Conservation (phyloP, 1,140 invertebrate species). For the Ceratina australensis region DNA sequence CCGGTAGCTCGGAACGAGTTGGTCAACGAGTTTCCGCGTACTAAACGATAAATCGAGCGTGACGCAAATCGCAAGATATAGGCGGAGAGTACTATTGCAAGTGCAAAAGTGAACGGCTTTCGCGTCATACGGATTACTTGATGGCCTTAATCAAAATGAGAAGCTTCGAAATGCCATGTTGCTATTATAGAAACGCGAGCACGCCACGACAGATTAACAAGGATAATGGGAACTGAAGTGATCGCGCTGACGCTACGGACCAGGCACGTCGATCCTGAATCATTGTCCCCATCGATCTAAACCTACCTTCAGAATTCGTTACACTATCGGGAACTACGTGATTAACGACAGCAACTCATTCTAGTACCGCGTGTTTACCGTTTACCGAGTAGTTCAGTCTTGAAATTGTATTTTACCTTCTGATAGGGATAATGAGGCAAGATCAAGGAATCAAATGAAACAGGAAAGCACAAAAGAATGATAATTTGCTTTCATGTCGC, state of each 20-base stretch:
- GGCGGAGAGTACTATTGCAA: no score
- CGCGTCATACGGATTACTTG: background rate
- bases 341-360: background rate
- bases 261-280: slow-evolving; percentile 16
- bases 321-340: slow-evolving; percentile 16
- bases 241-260: background rate
- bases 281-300: background rate
- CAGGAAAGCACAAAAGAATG: no score
- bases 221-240: background rate
- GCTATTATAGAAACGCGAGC: no score
- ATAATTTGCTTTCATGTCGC: no score
- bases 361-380: background rate
- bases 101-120: background rate
- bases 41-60: no score
- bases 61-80: background rate
- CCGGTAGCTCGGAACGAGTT: no score
- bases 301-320: background rate
- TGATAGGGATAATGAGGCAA: no score
- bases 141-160: background rate
- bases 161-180: slow-evolving; percentile 11
- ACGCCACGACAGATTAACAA: no score
- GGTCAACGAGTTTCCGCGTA: no score
- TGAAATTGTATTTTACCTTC: no score
- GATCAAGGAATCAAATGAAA: no score
- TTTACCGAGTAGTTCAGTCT: background rate